phyloP scores from a whole-genome alignment of 2,113 vertebrate genomes.

The Leuciscus idus region DNA sequence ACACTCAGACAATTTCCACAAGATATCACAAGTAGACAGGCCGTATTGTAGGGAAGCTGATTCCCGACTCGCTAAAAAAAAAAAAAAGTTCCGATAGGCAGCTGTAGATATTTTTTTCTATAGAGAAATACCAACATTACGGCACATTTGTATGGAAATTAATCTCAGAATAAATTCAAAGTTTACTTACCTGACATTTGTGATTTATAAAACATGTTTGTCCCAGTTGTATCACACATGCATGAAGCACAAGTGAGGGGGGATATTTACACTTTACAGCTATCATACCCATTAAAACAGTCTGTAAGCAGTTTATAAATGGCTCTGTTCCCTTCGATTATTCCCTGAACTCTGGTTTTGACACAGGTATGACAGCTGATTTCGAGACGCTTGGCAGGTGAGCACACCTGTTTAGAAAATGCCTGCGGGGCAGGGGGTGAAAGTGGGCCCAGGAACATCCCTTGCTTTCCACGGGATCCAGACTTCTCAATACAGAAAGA shows the following conservation, averaged over 20 bases:
- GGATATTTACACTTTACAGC: constrained; percentile 80
- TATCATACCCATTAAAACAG: constrained; percentile 83
- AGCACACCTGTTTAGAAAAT: constrained; percentile 76
- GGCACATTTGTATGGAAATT: constrained; percentile 79
- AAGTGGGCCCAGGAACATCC: constrained; percentile 32
- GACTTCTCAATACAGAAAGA: constrained; percentile 17
- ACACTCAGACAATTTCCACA: constrained; percentile 79
- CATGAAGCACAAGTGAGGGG: constrained; percentile 80
- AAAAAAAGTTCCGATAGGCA: constrained; percentile 73
- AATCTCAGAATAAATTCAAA: constrained; percentile 74
- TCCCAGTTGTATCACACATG: constrained; percentile 79
- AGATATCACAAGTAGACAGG: constrained; percentile 80
- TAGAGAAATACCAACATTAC: constrained; percentile 77
- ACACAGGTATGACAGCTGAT: constrained; percentile 83
- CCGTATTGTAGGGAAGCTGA: constrained; percentile 70
- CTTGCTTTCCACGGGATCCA: constrained; percentile 23
- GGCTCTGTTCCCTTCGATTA: constrained; percentile 84
- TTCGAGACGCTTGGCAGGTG: constrained; percentile 75
- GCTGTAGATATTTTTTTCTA: constrained; percentile 70
- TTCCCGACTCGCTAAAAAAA: constrained; percentile 75
- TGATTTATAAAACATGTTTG: constrained; percentile 80
- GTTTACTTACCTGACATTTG: constrained; percentile 82
- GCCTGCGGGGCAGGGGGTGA: constrained; percentile 71
- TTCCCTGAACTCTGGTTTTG: constrained; percentile 85
- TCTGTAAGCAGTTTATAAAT: constrained; percentile 83